Base-by-base conservation (phyloP, 2,797 vertebrate genomes). In the Chlorospingus semifuscus region DNA sequence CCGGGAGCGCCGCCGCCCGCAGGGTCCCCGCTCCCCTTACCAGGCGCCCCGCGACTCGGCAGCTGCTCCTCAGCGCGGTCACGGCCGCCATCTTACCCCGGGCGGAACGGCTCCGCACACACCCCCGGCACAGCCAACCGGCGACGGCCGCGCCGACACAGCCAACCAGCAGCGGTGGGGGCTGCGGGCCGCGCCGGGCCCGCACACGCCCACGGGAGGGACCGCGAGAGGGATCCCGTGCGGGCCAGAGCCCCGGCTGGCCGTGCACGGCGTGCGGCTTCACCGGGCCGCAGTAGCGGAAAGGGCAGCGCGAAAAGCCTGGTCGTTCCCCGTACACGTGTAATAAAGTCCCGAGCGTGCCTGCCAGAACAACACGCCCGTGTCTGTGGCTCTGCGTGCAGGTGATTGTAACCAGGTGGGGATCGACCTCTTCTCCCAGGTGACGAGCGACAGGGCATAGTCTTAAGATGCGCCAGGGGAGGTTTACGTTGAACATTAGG, bases 61-160 rank as follows among this genome's bases (percentile, higher is more conserved):
- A 98, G 79, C 98, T 97, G 79, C 97, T 93, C 83, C 99, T 98
- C 70, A 98, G 61, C 15, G 95, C 96, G 24, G 97, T 97, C 93
- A 98, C 98, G 29, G 98, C 98, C 93, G 99, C 99, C 99, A 99
- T 99, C 94, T 99, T 99, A 74, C 24, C 68, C 92, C 94, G 97
- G 96, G 93, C 96, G 59, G 65, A 61, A 77, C 60, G 5, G 69
- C 36, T 34, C 53, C 24, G 41, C 72, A 69, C 83, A 69, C 83
- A 34, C 83, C 83, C 83, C 83, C 83, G 55, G 83, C 72, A 44
- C 83, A 77, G 55, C 99, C 99, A 99, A 98, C 98, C 97, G 96
- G 15, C 53, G 7, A 8, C 50, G 96, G 96, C 97, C 97, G 95
- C 97, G 92, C 82, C 77, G 32, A 7, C 44, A 30, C 66, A 88